These are phyloP conservation scores for Cantharis nigra DNA, from an alignment of 2,888 invertebrate species.

Conservation along the genomic window DNA sequence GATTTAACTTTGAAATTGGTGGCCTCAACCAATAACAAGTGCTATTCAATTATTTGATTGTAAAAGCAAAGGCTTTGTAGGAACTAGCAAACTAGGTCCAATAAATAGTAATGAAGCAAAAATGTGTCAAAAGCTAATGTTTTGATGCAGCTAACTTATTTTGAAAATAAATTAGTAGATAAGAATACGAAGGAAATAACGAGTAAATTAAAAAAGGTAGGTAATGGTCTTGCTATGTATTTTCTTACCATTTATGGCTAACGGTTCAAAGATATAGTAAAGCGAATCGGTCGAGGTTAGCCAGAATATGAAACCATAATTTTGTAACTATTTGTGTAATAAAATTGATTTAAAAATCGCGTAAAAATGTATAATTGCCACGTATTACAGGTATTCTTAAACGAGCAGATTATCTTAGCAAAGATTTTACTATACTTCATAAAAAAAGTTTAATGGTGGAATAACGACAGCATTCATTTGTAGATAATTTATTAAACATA, in stretches of 20 bases:
- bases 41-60: neutral
- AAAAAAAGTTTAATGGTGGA: neutral
- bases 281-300: neutral
- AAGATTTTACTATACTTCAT: neutral
- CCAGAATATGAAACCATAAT: neutral
- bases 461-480: neutral
- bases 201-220: neutral
- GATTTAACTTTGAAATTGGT: neutral
- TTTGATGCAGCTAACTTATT: neutral
- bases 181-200: neutral
- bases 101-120: neutral
- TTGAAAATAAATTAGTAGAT: neutral
- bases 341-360: neutral
- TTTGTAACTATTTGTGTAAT: neutral
- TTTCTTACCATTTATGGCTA: neutral
- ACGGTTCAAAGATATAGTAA: neutral
- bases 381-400: neutral
- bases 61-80: neutral
- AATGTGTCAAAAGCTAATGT: neutral
- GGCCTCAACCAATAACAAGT: neutral
- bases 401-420: neutral
- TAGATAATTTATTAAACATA: neutral
- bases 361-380: neutral
- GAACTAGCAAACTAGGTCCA: neutral
- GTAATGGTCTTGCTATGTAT: neutral